Percentiles rank a stretch among this genome's conserved stretches.
These are phyloP conservation scores for Lasioglossum villosulum DNA, from an alignment of 2,888 invertebrate genomes.

Conservation along the genomic window DNA sequence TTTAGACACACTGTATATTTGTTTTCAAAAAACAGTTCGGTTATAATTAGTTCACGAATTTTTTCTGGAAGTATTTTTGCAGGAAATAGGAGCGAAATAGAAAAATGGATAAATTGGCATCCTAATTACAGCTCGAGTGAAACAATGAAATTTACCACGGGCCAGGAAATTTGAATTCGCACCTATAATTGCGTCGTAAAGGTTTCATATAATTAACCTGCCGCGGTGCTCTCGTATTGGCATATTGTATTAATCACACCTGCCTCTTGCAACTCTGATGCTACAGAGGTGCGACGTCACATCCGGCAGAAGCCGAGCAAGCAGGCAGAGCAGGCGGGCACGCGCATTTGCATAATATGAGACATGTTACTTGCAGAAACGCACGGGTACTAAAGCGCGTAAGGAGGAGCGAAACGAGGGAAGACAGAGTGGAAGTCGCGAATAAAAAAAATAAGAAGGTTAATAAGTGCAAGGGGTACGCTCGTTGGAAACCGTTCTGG, in stretches of 20 bases:
- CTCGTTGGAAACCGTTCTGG: neutral
- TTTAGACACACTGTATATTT: no score
- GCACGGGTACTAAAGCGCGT: constrained; percentile 36
- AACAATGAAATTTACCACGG: neutral
- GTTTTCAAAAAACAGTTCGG: neutral
- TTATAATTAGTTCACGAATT: neutral
- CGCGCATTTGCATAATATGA: constrained; percentile 63
- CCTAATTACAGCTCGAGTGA: neutral
- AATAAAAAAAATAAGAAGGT: neutral
- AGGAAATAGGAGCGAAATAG: neutral
- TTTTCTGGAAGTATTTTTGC: neutral
- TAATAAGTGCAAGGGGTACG: constrained; percentile 21
- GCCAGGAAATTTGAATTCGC: constrained; percentile 11
- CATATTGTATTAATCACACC: constrained; percentile 58
- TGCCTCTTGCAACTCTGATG: constrained; percentile 59
- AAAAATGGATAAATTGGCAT: neutral
- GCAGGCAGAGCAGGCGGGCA: constrained; percentile 38
- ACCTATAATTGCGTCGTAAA: neutral
- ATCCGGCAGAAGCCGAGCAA: constrained; percentile 62
- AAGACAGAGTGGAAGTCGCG: constrained; percentile 8
- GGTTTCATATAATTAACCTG: constrained; percentile 36
- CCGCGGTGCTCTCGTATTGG: constrained; percentile 17
- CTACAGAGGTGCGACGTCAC: constrained; percentile 58
- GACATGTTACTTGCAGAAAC: constrained; percentile 58
- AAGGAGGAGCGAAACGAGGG: constrained; percentile 25